Evolutionary conservation across 2,888 invertebrate genomes (phyloP), one percentile per base, ranked within the genome.

Genomic region (Serrognathus titanus): DNA sequence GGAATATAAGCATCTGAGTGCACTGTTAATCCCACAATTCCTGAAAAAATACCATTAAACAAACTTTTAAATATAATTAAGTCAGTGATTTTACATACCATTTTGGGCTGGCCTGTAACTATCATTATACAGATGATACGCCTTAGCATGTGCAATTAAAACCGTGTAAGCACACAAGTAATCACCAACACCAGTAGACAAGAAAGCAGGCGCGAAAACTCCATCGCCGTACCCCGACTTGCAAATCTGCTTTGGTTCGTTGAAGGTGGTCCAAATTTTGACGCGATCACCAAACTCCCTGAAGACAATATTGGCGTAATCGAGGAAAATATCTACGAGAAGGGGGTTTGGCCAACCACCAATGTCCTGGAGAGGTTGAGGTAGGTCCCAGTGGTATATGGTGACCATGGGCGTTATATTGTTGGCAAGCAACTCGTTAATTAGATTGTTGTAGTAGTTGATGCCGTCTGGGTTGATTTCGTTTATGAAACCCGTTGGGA

Each of bases 371-470:
- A 85, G 69, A 3, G 66, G 53, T 66, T 84, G 82, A 0, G 87
- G 86, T 52, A 86, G 75, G 67, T 87, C 86, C 84, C 85, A 86
- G 66, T 87, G 86, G 75, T 84, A 85, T 70, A 86, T 75, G 0
- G 85, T 85, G 7, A 84, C 80, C 45, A 83, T 66, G 0, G 88
- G 86, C 48, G 74, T 66, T 51, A 89, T 85, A n/a, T 76, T 77
- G 53, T 81, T 75, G 1, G 69, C 75, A 0, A 78, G 58, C 2
- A 89, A 75, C 64, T 81, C 84, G 50, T 84, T 75, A 9, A 88
- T 79, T 16, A 90, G 69, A 45, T 81, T 77, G 54, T 80, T 82
- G 76, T 89, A 89, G 74, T 87, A 88, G 41, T 76, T 71, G 24
- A 89, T 75, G 4, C 87, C 89, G 2, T 72, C 75, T 76, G 78